Base-by-base conservation (phyloP, 2,888 invertebrate genomes). In the Heliconius charithonia region DNA sequence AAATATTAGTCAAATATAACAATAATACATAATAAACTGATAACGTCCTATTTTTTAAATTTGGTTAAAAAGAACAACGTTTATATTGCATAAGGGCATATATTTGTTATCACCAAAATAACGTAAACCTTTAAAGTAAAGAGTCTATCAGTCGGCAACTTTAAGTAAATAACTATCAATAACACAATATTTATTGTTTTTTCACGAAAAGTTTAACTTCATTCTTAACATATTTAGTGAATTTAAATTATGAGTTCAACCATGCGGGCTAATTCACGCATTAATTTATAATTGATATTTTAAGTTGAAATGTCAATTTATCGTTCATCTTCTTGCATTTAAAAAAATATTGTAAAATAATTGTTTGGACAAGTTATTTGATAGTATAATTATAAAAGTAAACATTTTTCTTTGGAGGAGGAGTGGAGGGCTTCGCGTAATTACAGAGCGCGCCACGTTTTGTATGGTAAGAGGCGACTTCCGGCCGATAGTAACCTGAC, bases 401-500 rank as follows among this genome's bases (percentile, higher is more conserved):
- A 25, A 62, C 29, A 73, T 25, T 37, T 37, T 41, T 7, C 4
- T 63, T n/a, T 51, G 29, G 73, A 41, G 63, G 37, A 19, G 7
- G 27, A n/a, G 73, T 19, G 22, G 62, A 63, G 22, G 71, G 56
- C 51, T 37, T 63, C 73, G 19, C 65, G 65, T 59, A 66, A 77
- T 77, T 56, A 72, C 72, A 56, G 72, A 27, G 72, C 56, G 2
- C 32, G 72, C 62, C 63, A n/a, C 19, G 65, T 65, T 27, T 6
- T n/a, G 51, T 51, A 41, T 62, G 16, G 62, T 27, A 19, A 63
- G 75, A 75, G 37, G 37, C 65, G 66, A 65, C 77, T 29, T 72
- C 66, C 66, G 66, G 22, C 41, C 59, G 73, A 73, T 41, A 66
- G 41, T 12, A 77, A 77, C 73, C 77, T 67, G 59, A 62, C 77